Percentiles rank a stretch among this genome's conserved stretches.
phyloP scores from a whole-genome alignment of 2,888 invertebrate species.

The Eurois occulta region DNA sequence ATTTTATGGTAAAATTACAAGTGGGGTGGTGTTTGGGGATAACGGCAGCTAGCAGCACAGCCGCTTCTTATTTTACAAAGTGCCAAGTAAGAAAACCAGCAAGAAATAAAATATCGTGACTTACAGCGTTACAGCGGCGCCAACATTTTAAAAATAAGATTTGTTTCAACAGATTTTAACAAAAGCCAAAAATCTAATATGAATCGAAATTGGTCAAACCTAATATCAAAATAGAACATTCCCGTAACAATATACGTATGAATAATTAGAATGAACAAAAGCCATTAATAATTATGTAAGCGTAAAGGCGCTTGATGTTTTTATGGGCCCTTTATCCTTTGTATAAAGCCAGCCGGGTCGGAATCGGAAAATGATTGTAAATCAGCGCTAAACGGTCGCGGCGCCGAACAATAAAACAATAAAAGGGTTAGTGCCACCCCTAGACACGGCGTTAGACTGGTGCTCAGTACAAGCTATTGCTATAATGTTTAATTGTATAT shows the following conservation, averaged over 20 bases:
- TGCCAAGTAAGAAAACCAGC: conserved; percentile 2
- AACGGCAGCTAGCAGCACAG: neutral
- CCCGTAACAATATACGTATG: conserved; percentile 3
- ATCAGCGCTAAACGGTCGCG: conserved; percentile 63
- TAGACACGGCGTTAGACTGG: conserved; percentile 19
- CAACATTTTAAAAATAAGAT: neutral
- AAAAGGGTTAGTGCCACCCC: conserved; percentile 63
- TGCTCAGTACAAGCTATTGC: conserved; percentile 31
- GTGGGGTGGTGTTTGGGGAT: neutral
- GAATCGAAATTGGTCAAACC: neutral
- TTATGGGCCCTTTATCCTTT: conserved; percentile 44
- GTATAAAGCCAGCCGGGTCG: conserved; percentile 24
- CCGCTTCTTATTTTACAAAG: neutral
- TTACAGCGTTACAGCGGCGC: too few relatives aligned
- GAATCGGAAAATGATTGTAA: conserved; percentile 63
- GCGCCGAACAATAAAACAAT: conserved; percentile 64
- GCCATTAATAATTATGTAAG: conserved; percentile 56
- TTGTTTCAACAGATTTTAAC: neutral
- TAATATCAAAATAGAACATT: neutral
- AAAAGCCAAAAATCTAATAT: neutral
- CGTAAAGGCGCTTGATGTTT: conserved; percentile 58
- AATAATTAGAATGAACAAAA: conserved; percentile 32
- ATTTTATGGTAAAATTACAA: neutral
- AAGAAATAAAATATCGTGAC: neutral
- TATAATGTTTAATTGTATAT: neutral